These are phyloP conservation scores for Gobionotothen gibberifrons DNA, from an alignment of 2,797 vertebrate genomes.

Conservation along the genomic window DNA sequence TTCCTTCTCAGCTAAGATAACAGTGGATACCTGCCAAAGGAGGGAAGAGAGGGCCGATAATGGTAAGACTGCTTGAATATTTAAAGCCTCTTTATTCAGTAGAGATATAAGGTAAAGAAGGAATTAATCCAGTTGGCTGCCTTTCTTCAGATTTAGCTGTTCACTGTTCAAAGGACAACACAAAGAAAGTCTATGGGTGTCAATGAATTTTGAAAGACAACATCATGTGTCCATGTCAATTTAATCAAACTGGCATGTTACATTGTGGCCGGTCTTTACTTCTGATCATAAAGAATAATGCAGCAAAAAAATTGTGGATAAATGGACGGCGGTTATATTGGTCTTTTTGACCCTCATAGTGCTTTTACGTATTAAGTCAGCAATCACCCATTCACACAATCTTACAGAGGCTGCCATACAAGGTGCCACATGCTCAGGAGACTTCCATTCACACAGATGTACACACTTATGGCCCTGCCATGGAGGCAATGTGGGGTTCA, in stretches of 20 bases:
- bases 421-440: too few species aligned
- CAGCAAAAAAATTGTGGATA: not conserved
- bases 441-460: too few species aligned
- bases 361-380: too few species aligned
- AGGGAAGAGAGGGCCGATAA: slow-evolving; percentile 64
- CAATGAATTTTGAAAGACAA: not conserved
- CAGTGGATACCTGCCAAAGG: slow-evolving; percentile 69
- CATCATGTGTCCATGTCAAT: not conserved
- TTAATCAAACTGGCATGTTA: not conserved
- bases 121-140: slow-evolving; percentile 14
- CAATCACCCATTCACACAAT: too few species aligned
- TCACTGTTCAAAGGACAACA: not conserved
- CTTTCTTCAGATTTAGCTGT: not conserved
- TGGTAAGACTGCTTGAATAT: slow-evolving; percentile 71
- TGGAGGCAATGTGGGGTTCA: too few species aligned
- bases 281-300: not conserved
- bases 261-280: not conserved
- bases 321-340: too few species aligned
- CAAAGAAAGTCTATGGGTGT: not conserved
- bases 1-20: slow-evolving; percentile 76
- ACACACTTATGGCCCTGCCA: too few species aligned
- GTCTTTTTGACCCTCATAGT: too few species aligned
- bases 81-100: slow-evolving; percentile 62
- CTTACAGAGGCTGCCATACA: too few species aligned
- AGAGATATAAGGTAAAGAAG: slow-evolving; percentile 42